phyloP scores from a whole-genome alignment of 2,797 vertebrate genomes.

The Typhlichthys eigenmanni region DNA sequence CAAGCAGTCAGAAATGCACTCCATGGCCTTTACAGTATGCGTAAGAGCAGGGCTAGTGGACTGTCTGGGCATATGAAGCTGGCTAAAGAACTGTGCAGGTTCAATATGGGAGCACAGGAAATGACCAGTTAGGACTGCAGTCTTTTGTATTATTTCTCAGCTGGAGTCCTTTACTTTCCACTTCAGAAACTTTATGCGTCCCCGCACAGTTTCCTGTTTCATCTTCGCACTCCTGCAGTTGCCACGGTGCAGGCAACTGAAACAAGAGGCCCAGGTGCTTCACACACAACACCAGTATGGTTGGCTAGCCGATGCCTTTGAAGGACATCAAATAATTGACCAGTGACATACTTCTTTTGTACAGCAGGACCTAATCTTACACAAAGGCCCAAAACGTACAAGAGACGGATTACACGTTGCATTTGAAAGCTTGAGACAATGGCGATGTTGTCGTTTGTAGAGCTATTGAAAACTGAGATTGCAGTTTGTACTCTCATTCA shows the following conservation, averaged over 20 bases:
- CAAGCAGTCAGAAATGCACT: background rate
- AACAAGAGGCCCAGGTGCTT: conserved; percentile 1
- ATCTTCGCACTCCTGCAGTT: conserved; percentile 1
- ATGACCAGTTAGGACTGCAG: conserved; percentile 40
- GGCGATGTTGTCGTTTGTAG: background rate
- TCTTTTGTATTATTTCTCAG: conserved; percentile 48
- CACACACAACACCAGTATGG: background rate
- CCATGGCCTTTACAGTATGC: background rate
- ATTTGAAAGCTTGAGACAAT: background rate
- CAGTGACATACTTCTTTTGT: background rate
- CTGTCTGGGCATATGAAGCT: conserved; percentile 8
- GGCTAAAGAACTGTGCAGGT: conserved; percentile 26
- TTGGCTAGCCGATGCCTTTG: background rate
- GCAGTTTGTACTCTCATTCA: background rate
- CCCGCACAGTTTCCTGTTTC: conserved; percentile 59
- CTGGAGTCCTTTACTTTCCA: conserved; percentile 42
- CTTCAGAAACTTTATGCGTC: conserved; percentile 23
- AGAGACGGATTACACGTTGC: background rate
- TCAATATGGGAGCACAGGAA: conserved; percentile 54
- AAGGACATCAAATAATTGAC: no score
- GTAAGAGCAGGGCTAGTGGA: conserved; percentile 6
- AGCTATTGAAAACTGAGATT: background rate
- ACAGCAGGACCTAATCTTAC: background rate
- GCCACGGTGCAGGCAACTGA: conserved; percentile 3
- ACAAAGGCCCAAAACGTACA: background rate